Conservation (phyloP, 1,140 invertebrate species). For the Cylas formicarius region DNA sequence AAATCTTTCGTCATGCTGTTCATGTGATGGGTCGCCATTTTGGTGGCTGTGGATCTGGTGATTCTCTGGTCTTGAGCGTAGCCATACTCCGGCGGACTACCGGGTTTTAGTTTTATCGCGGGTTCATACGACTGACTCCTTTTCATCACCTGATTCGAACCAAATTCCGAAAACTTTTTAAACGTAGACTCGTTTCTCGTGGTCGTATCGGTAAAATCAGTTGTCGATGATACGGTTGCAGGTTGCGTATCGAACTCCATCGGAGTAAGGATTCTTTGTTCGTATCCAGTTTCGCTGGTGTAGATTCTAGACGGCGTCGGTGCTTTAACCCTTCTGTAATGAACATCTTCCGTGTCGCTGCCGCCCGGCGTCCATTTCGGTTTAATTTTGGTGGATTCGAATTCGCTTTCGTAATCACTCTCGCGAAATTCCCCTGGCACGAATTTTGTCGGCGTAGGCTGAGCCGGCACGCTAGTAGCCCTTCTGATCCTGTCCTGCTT, state of each 20-base stretch:
- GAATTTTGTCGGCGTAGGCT: slow-evolving; percentile 58
- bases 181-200: slow-evolving; percentile 24
- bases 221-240: slow-evolving; percentile 31
- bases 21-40: slow-evolving; percentile 55
- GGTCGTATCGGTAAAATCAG: slow-evolving; percentile 25
- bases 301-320: slow-evolving; percentile 41
- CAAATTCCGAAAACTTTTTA: slow-evolving; percentile 28
- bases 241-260: slow-evolving; percentile 54
- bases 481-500: slow-evolving; percentile 37
- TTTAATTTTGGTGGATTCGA: slow-evolving; percentile 51
- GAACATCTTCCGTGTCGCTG: slow-evolving; percentile 49
- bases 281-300: slow-evolving; percentile 43
- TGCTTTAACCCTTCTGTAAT: slow-evolving; percentile 52
- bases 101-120: slow-evolving; percentile 19
- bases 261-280: slow-evolving; percentile 48
- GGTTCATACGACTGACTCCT: slow-evolving; percentile 38
- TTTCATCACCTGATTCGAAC: slow-evolving; percentile 32
- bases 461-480: slow-evolving; percentile 41
- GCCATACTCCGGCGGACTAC: slow-evolving; percentile 51
- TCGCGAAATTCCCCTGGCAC: slow-evolving; percentile 58
- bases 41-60: slow-evolving; percentile 43
- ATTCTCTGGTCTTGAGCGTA: slow-evolving; percentile 44
- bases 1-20: slow-evolving; percentile 61
- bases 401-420: slow-evolving; percentile 65
- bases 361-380: slow-evolving; percentile 55